Evolutionary conservation across 2,888 invertebrate species (phyloP).

Genomic region (Caradrina clavipalpis): DNA sequence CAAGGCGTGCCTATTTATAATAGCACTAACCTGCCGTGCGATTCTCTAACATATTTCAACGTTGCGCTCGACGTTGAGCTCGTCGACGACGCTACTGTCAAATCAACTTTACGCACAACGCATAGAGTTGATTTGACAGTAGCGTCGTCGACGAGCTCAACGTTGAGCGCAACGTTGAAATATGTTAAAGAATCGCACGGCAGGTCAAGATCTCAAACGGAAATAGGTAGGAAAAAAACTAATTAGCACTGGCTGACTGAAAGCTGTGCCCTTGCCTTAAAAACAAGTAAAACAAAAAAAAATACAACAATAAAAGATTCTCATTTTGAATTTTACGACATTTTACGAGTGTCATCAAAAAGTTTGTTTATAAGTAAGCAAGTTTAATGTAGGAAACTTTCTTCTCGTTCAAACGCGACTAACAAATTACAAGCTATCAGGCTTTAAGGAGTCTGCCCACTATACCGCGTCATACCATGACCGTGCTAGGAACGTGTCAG

Average conservation of each 20-base stretch:
- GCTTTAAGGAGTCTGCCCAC: neutral
- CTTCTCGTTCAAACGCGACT: slow-evolving; percentile 7
- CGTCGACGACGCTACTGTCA: too few species aligned
- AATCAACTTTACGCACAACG: too few species aligned
- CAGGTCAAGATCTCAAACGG: slow-evolving; percentile 41
- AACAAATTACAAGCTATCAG: slow-evolving; percentile 17
- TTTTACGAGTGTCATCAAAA: slow-evolving; percentile 40
- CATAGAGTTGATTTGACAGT: too few species aligned
- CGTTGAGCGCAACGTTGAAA: too few species aligned
- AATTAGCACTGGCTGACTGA: neutral
- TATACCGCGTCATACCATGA: too few species aligned
- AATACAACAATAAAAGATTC: neutral
- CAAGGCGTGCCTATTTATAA: slow-evolving; percentile 22
- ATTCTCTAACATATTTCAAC: too few species aligned
- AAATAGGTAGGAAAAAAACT: slow-evolving; percentile 7
- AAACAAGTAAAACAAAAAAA: slow-evolving; percentile 11
- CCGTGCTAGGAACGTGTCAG: too few species aligned
- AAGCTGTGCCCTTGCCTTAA: neutral
- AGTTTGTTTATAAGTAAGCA: slow-evolving; percentile 20
- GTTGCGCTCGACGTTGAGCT: too few species aligned
- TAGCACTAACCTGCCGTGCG: slow-evolving; percentile 9
- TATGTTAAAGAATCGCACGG: too few species aligned
- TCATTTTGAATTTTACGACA: slow-evolving; percentile 37
- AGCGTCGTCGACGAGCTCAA: too few species aligned
- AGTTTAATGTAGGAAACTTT: slow-evolving; percentile 25